These are phyloP conservation scores for Oikopleura dioica DNA, from an alignment of 23 tunicate genomes.

Conservation along the genomic window DNA sequence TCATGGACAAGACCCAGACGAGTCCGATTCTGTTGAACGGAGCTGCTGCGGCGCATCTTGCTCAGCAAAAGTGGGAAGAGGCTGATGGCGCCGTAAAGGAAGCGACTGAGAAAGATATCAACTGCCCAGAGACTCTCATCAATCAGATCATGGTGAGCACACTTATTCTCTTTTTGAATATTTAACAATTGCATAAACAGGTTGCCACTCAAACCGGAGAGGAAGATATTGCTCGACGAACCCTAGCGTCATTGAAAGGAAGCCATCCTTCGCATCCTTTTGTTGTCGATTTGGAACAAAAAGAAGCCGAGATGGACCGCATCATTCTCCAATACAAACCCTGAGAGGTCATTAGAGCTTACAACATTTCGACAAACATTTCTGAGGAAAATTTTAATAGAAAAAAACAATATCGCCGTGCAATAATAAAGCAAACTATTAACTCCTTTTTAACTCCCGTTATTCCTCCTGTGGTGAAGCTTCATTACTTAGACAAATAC, in stretches of 20 bases:
- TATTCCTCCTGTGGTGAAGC: too few relatives aligned
- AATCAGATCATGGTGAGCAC: conserved; percentile 31
- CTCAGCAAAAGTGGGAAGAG: conserved; percentile 85
- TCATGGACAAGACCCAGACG: conserved; percentile 64
- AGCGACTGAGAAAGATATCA: conserved; percentile 82
- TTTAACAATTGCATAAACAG: conserved; percentile 36
- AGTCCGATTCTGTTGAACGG: conserved; percentile 60
- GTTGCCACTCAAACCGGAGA: background rate
- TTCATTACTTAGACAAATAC: too few relatives aligned
- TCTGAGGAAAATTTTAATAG: too few relatives aligned
- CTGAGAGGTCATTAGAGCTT: background rate
- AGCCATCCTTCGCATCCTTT: background rate
- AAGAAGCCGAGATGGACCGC: background rate
- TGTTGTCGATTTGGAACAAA: background rate
- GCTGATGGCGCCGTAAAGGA: conserved; percentile 83
- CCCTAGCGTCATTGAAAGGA: background rate
- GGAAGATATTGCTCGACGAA: background rate
- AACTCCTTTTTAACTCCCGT: too few relatives aligned
- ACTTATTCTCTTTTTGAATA: conserved; percentile 17
- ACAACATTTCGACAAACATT: background rate
- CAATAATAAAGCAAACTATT: too few relatives aligned
- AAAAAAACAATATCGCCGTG: too few relatives aligned
- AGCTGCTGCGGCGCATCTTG: conserved; percentile 61
- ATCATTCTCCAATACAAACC: background rate
- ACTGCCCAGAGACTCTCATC: conserved; percentile 61